Evolutionary conservation across 2,113 vertebrate species (phyloP), one percentile per base, ranked within the genome.

Genomic region (Oreochromis tanganicae): DNA sequence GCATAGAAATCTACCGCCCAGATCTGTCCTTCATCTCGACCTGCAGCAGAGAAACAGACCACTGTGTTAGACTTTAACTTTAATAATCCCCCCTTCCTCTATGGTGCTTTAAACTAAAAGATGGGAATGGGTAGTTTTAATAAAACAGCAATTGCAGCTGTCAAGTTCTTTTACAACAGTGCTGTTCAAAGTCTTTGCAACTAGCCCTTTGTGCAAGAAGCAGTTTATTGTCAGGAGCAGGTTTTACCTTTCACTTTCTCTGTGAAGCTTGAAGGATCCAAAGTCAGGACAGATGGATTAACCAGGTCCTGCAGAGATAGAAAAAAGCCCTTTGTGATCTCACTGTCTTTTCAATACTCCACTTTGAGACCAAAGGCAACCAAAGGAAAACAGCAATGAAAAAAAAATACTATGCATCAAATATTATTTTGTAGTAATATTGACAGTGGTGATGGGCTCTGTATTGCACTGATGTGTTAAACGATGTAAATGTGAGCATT

Each of bases 1-100:
- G 98, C 98, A 0, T 98, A 99, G 96, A 98, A 99, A 90, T 99
- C 99, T 86, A 99, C 97, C 87, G 97, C 96, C 98, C 98, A 99
- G 34, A 96, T 91, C 88, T 98, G 97, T 0, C 97, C 96, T 7
- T 82, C 85, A 21, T 56, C 59, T 19, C 93, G 75, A 55, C 89
- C 95, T 95, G 81, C 1, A 84, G 63, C 54, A 75, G 27, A 43
- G 8, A 34, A n/a, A 43, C 2, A 54, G 4, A 48, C 41, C 41
- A 29, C 68, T 48, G 0, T 10, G 41, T 29, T 11, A 21, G 63
- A 21, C 3, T 41, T 14, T 13, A 71, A 41, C 63, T 68, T 41
- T 68, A 68, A 68, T 41, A 21, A 71, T 24, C 12, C 0, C 2
- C 12, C 38, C 19, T 55, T 11, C n/a, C 66, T 71, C 66, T 41